Evolutionary conservation across 2,888 invertebrate genomes (phyloP), one percentile per base, ranked within the genome.

Genomic region (Synanthedon andrenaeformis): DNA sequence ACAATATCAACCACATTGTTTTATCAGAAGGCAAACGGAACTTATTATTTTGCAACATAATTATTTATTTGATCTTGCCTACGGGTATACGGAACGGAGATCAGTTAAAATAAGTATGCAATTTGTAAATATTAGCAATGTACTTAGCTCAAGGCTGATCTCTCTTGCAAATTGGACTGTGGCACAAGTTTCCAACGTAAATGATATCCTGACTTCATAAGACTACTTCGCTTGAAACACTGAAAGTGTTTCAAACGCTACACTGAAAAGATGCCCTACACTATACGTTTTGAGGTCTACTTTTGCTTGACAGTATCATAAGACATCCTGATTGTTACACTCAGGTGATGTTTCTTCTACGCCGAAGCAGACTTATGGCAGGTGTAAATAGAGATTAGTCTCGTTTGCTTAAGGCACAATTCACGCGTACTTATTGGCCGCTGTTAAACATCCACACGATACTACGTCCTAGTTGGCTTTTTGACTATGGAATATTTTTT

Each of bases 41-140:
- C 35, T 35, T 35, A 35, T 35, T 35, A 35, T 35, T 35, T 35
- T 2, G 6, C 6, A 35, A 35, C 35, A 8, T 35, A 35, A 35
- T 35, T 35, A 10, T 35, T 35, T 35, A 35, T 35, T 35, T 35
- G 8, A 10, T 35, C 35, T 35, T 35, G 28, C 28, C 28, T 8
- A 28, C 8, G 28, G 28, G 28, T 42, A 42, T 3, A 42, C 1
- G n/a, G 11, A 14, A 14, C 45, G 14, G 45, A 45, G 67, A 64
- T 69, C 69, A 74, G 72, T 74, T 69, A 73, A 74, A 72, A 73
- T 71, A 68, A 76, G 72, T 74, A 67, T 60, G 62, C 71, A 69
- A 76, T 74, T 70, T 60, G 64, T 62, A 62, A 59, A 61, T 72
- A 62, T 74, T 73, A 65, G 69, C 70, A 63, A 70, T 64, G 49